These are phyloP conservation scores for Bradypus variegatus DNA, from an alignment of 2,797 vertebrate species.

Conservation along the genomic window DNA sequence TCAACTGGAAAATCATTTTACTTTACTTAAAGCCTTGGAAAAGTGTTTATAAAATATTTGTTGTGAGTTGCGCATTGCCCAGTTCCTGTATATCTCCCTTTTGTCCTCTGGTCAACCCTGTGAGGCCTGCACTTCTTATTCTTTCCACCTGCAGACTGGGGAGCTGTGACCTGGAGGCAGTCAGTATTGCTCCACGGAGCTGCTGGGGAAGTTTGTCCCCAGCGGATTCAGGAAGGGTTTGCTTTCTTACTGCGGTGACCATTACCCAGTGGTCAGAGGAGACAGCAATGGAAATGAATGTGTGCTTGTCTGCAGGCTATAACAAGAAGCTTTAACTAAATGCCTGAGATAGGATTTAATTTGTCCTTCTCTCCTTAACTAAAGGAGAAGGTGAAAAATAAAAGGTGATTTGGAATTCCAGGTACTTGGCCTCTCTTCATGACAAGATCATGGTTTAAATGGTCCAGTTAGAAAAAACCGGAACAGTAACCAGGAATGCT, in stretches of 20 bases:
- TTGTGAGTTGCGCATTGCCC: neutral
- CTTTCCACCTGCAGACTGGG: too few species aligned
- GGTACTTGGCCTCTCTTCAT: neutral
- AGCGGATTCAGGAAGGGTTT: too few species aligned
- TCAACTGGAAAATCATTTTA: too few species aligned
- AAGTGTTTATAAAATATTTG: neutral
- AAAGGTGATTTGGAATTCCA: neutral
- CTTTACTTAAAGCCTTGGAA: neutral
- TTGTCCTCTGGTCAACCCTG: neutral
- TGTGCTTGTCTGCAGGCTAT: neutral
- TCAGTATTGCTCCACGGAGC: neutral
- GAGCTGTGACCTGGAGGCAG: neutral
- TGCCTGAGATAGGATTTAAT: neutral
- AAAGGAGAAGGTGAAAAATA: neutral
- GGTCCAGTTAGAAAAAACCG: neutral
- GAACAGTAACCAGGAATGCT: neutral
- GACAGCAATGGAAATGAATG: neutral
- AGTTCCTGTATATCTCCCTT: neutral
- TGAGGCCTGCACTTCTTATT: neutral
- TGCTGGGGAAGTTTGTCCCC: neutral
- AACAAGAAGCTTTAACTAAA: neutral
- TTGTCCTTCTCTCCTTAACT: neutral
- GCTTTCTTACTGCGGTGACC: neutral
- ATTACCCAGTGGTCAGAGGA: neutral
- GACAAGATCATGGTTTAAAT: neutral